These are phyloP conservation scores for Dasyprocta punctata DNA, from an alignment of 2,113 vertebrate genomes.

Conservation along the genomic window DNA sequence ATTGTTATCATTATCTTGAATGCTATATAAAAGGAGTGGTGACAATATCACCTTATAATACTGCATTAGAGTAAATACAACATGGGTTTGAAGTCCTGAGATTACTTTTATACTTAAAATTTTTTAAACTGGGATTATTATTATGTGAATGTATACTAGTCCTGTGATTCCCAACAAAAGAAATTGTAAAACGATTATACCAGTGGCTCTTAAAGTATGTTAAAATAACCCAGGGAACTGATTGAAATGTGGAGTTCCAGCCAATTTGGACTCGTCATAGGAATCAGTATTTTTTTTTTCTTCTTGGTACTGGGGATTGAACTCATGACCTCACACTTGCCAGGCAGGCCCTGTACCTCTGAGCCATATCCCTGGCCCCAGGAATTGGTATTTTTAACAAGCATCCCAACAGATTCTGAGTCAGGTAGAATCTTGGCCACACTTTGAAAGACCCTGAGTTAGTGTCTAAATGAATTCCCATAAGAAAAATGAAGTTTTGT, in stretches of 20 bases:
- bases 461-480: neutral
- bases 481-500: slow-evolving; percentile 15
- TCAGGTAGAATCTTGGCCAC: neutral
- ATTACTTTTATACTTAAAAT: neutral
- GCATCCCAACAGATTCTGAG: neutral
- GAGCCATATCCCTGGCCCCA: neutral
- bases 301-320: no score
- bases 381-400: neutral
- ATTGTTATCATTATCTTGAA: neutral
- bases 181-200: neutral
- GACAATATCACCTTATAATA: neutral
- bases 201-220: neutral
- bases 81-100: neutral
- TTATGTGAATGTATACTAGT: neutral
- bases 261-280: neutral
- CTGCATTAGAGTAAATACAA: neutral
- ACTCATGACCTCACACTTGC: no score
- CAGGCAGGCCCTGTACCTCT: no score
- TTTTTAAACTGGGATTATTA: neutral
- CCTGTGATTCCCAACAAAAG: neutral
- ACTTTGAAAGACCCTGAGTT: neutral
- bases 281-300: neutral
- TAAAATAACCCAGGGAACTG: neutral
- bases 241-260: neutral
- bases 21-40: neutral